Evolutionary conservation across 2,797 vertebrate species (phyloP), one percentile per base, ranked within the genome.

Genomic region (Eulemur coronatus): DNA sequence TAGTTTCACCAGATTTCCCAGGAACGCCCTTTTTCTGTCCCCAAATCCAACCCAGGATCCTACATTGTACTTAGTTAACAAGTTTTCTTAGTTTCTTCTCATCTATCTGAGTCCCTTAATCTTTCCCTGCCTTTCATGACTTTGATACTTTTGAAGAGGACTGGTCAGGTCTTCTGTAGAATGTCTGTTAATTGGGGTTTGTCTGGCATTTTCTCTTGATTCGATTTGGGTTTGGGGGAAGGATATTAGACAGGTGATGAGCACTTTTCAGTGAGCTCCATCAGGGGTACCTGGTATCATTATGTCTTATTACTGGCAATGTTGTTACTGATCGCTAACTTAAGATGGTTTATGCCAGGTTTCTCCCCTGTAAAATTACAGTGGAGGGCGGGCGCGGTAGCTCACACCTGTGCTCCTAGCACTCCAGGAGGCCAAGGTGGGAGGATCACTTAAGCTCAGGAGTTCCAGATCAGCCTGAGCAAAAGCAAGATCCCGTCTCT

Each of bases 311-410:
- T 2, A 15, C 24, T 41, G 24, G 48, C 33, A 48, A 76, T 7
- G 11, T 24, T 52, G 1, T 5, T 50, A 4, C 14, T 0, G 11
- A 7, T 28, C 7, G 4, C 35, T 30, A 8, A n/a, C 72, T 52
- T 35, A 33, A 52, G 0, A 5, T 8, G 15, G 43, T 30, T 30
- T 43, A n/a, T 15, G 13, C 41, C 18, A 22, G n/a, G 5, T 38
- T 95, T 38, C 63, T 22, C 18, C 41, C 70, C 22, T 43, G 26
- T 26, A 15, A 46, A 65, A 65, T 65, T 65, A 65, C 7, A 65
- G 15, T 65, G 63, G 63, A 65, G 63, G 33, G 11, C 0, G 1
- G 48, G 33, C 6, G 11, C 3, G n/a, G 73, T 76, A 46, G 73
- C 18, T 52, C 33, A n/a, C 6, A 33, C 73, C 73, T 76, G 18